phyloP scores from a whole-genome alignment of 2,113 vertebrate species.

The Caranx melampygus region DNA sequence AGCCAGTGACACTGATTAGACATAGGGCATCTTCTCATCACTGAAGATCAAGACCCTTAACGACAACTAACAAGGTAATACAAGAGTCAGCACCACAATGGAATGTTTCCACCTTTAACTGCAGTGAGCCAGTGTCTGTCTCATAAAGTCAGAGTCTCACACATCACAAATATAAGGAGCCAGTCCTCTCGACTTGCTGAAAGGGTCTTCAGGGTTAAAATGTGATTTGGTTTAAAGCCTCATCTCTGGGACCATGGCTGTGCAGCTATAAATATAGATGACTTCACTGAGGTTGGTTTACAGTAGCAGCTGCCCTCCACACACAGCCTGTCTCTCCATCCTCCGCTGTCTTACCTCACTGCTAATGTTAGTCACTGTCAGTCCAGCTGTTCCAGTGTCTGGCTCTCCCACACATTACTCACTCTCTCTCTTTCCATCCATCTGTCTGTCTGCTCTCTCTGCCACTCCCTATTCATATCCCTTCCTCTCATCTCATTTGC shows the following conservation, averaged over 20 bases:
- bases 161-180: too few relatives aligned
- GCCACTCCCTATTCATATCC: background rate
- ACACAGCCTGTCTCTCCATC: conserved; percentile 10
- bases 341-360: conserved; percentile 51
- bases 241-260: conserved; percentile 8
- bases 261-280: conserved; percentile 44
- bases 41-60: too few relatives aligned
- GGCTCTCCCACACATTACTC: conserved; percentile 30
- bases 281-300: conserved; percentile 53
- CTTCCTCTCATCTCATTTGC: background rate
- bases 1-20: too few relatives aligned
- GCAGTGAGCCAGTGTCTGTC: too few relatives aligned
- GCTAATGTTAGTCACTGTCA: conserved; percentile 59
- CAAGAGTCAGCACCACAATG: too few relatives aligned
- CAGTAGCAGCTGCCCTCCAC: conserved; percentile 55
- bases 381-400: conserved; percentile 58
- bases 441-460: background rate
- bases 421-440: conserved; percentile 11
- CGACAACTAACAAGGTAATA: too few relatives aligned
- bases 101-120: too few relatives aligned
- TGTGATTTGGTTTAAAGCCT: background rate
- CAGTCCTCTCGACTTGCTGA: too few relatives aligned
- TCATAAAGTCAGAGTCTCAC: too few relatives aligned
- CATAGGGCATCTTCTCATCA: too few relatives aligned
- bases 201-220: background rate